These are phyloP conservation scores for Smutsia gigantea DNA, from an alignment of 2,797 vertebrate species.

Conservation along the genomic window DNA sequence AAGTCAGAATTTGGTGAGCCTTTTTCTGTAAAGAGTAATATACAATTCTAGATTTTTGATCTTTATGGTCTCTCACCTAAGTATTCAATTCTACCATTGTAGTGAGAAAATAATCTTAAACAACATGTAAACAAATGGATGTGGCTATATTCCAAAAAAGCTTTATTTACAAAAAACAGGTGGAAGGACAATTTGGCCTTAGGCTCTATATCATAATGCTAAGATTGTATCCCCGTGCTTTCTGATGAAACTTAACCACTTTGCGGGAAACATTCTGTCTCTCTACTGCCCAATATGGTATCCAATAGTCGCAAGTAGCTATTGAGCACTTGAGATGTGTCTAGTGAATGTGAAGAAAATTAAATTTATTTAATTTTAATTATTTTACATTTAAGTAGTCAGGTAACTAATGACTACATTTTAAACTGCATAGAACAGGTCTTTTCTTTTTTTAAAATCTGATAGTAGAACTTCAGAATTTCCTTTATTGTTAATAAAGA, in stretches of 20 bases:
- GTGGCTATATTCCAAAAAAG: background rate
- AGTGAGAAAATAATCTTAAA: background rate
- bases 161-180: background rate
- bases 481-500: background rate
- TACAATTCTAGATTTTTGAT: background rate
- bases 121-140: background rate
- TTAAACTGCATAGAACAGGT: background rate
- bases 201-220: background rate
- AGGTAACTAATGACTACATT: background rate
- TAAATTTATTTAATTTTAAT: background rate
- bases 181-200: background rate
- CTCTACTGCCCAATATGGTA: background rate
- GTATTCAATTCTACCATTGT: background rate
- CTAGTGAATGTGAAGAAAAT: background rate
- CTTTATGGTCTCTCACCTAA: background rate
- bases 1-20: background rate
- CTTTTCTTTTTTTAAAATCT: background rate
- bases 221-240: background rate
- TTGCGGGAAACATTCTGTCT: background rate
- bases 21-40: background rate
- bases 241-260: background rate
- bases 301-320: background rate
- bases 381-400: background rate
- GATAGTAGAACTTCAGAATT: background rate
- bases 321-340: background rate